Base-by-base conservation (phyloP, 2,888 invertebrate species). In the Eumerus sabulonum region DNA sequence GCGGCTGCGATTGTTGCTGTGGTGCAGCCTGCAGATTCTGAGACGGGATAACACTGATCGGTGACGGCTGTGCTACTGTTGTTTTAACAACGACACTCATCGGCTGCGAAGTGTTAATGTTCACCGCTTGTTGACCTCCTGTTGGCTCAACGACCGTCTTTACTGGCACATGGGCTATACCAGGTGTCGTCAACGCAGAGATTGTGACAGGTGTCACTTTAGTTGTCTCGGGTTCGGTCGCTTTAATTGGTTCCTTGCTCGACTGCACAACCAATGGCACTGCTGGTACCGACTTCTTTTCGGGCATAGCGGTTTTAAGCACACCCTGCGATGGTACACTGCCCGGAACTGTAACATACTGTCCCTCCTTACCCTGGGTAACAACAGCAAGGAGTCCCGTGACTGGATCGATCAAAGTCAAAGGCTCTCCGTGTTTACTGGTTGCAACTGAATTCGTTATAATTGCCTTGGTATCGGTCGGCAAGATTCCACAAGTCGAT, bases 341-440 rank as follows among this genome's bases (percentile, higher is more conserved):
- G 11, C 85, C 87, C 1, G 85, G 74, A 1, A 92, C 90, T 1
- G 93, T 92, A 68, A 93, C 91, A 85, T 93, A 93, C 83, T 92
- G 91, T 11, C 92, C 92, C 85, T 94, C 94, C 84, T 93, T 94
- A 53, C 92, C 92, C 83, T 93, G 93, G 0, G 85, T 84, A 92
- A 90, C 91, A 0, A 93, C 92, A 67, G 92, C 93, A 36, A 94
- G 88, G 83, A 93, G 89, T 1, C 94, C 94, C 0, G 94, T 94
- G 0, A 94, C 93, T 0, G 94, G 94, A 88, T 94, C 94, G 47
- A 94, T 93, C 14, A 94, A 86, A 2, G 92, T 92, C 84, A 91
- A 91, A 0, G 93, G 92, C 84, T 93, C 93, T 9, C 90, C 89
- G 38, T 89, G 89, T 12, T 86, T 86, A 1, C 85, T 85, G 12